phyloP scores from a whole-genome alignment of 2,113 vertebrate species.

The Pavo muticus region DNA sequence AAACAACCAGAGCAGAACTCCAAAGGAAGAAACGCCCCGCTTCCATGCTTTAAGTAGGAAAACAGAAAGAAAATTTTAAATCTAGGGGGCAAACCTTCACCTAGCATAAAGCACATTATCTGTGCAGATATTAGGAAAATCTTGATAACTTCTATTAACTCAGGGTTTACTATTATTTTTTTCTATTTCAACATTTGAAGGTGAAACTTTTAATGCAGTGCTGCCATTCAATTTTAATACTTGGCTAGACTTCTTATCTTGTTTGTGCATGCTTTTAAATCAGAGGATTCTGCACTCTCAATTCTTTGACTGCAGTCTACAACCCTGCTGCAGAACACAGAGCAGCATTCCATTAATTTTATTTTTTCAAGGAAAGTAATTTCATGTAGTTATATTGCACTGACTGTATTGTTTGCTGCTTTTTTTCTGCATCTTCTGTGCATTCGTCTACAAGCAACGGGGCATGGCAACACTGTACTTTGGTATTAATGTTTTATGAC shows the following conservation, averaged over 20 bases:
- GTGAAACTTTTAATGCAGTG: background rate
- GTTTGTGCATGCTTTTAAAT: background rate
- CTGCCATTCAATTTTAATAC: background rate
- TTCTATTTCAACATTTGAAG: background rate
- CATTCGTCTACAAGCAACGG: background rate
- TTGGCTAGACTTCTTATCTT: background rate
- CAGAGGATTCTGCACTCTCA: background rate
- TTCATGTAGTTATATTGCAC: background rate
- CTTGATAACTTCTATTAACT: background rate
- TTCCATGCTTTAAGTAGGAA: background rate
- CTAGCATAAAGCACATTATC: background rate
- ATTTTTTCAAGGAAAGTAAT: background rate
- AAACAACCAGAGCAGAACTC: background rate
- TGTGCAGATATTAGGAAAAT: background rate
- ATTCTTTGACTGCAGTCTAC: background rate
- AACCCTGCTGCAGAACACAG: background rate
- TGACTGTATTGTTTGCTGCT: background rate
- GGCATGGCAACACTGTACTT: background rate
- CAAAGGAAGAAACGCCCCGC: background rate
- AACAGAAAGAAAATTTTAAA: background rate
- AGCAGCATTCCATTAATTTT: background rate
- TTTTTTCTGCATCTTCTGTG: background rate
- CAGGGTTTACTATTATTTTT: background rate
- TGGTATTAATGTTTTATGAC: background rate
- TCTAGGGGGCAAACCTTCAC: background rate